Conservation (phyloP, 2,888 invertebrate species). For the Tenthredo notha region DNA sequence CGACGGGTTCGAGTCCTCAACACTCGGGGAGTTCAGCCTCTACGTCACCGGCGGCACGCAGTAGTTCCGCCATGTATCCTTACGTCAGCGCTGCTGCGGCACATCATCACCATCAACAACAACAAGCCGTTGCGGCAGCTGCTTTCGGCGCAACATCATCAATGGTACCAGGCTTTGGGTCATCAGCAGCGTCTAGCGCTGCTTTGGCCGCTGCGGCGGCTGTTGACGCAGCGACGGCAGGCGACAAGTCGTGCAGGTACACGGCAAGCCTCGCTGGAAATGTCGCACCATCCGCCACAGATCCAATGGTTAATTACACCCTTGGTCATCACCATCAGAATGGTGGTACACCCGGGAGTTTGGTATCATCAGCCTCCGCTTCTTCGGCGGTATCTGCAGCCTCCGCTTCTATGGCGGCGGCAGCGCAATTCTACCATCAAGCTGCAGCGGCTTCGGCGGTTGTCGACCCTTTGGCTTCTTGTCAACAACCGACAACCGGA, state of each 20-base stretch:
- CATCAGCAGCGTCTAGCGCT: conserved; percentile 79
- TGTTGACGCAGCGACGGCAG: conserved; percentile 83
- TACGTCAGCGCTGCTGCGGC: conserved; percentile 89
- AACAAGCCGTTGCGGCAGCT: conserved; percentile 84
- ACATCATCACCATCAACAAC: conserved; percentile 85
- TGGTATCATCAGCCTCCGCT: conserved; percentile 80
- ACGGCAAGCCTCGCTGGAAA: conserved; percentile 83
- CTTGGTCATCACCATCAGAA: conserved; percentile 87
- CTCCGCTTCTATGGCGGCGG: conserved; percentile 84
- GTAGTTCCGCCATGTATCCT: conserved; percentile 92
- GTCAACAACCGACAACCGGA: conserved; percentile 88
- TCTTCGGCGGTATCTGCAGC: conserved; percentile 85
- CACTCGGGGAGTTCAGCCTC: conserved; percentile 85
- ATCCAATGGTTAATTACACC: conserved; percentile 91
- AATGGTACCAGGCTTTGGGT: conserved; percentile 83
- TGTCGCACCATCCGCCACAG: conserved; percentile 81
- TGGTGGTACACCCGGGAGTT: conserved; percentile 78
- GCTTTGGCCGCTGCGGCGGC: conserved; percentile 84
- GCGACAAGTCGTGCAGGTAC: conserved; percentile 92
- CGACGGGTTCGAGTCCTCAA: conserved; percentile 86
- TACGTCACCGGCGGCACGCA: conserved; percentile 81
- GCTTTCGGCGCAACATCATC: conserved; percentile 85
- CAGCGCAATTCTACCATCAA: conserved; percentile 95
- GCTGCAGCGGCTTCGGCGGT: conserved; percentile 88
- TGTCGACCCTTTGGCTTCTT: conserved; percentile 90